Evolutionary conservation across 2,888 invertebrate genomes (phyloP), one percentile per base, ranked within the genome.

Genomic region (Drosophila aldrichi): DNA sequence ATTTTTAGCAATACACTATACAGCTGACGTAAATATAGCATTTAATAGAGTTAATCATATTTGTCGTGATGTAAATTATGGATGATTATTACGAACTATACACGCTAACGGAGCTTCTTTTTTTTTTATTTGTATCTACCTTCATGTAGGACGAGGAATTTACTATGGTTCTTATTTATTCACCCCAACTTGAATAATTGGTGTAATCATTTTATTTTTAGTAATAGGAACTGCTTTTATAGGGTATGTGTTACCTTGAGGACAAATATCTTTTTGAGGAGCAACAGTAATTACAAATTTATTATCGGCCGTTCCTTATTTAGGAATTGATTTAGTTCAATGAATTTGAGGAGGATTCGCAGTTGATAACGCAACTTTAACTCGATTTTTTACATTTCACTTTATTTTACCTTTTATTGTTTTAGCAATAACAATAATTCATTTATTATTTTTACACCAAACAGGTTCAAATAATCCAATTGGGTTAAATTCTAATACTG

Each of bases 21-120:
- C 41, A 4, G 41, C 18, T 1, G 41, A 41, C 9, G 7, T 41
- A 9, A 41, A 41, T 10, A 10, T 18, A 18, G 41, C 41, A 3
- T 40, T 40, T 9, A n/a, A 40, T n/a, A 40, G 40, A 40, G 40
- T 40, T n/a, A 40, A 40, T 3, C 40, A 40, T 40, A 40, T 40
- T n/a, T 40, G 40, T 3, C 40, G 40, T 2, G n/a, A 40, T n/a
- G 40, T 40, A 40, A 40, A 40, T 40, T 40, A 40, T n/a, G 40
- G 40, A 8, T 40, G 40, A 40, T 40, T 40, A 40, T n/a, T 38
- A 38, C 38, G 16, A 38, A 38, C n/a, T n/a, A 12, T 38, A n/a
- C 38, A 16, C 1, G 38, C 38, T 55, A 96, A 96, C 91, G 95
- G 96, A 49, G 96, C 96, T 46, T 96, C 38, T 16, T 38, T 38